Base-by-base conservation (phyloP, 2,888 invertebrate species). In the Autographa pulchrina region DNA sequence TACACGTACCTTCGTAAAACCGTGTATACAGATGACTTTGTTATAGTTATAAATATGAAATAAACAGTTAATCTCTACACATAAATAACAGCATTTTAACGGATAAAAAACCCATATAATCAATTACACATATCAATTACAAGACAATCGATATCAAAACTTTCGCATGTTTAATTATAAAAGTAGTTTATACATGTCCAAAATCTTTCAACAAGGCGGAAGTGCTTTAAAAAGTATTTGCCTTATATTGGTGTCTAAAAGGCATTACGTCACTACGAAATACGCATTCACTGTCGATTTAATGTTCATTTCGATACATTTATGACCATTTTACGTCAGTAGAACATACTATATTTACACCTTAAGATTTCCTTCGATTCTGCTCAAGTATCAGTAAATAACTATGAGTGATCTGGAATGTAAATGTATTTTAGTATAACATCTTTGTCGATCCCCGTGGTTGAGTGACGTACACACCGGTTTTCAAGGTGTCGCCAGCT, bases 151-250 rank as follows among this genome's bases (percentile, higher is more conserved):
- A 48, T n/a, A n/a, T n/a, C n/a, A 7, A 48, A 48, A n/a, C n/a
- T 48, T 48, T n/a, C n/a, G n/a, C n/a, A n/a, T 48, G 11, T 48
- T 48, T 48, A n/a, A 48, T 48, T 48, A 48, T n/a, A 48, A 48
- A 48, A 48, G 48, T 48, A 48, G 48, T 48, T 48, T 56, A 62
- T 67, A 62, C 38, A 60, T 68, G 63, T 81, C 59, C 77, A 61
- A 61, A 78, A 82, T 72, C 64, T n/a, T 69, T 69, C 31, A 62
- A 66, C 60, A 65, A 78, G 59, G 54, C 80, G 82, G 77, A 77
- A 70, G 77, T 75, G 64, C 62, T 70, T 68, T 63, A 72, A 25
- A 20, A 72, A 68, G 65, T 78, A 74, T 82, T 74, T 79, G 35
- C 62, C 56, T 79, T 74, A 74, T 62, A 31, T 43, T 31, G 43